Percentiles rank a stretch among this genome's conserved stretches.
Evolutionary conservation across 2,113 vertebrate species (phyloP).

Genomic region (rat (Rattus norvegicus)): DNA sequence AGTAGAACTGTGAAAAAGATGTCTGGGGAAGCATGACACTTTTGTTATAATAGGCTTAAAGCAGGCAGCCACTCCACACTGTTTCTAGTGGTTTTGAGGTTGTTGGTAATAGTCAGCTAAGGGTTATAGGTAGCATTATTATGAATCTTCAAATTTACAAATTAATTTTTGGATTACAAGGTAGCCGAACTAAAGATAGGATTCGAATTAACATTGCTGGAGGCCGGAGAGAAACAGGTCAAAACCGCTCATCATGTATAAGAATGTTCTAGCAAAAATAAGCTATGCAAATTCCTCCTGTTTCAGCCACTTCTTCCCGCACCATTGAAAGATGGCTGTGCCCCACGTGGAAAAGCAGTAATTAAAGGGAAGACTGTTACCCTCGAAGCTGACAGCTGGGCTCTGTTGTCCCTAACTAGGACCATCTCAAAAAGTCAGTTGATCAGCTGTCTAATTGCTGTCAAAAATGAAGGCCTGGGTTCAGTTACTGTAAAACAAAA

Average conservation of each 20-base stretch:
- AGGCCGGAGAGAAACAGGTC: background rate
- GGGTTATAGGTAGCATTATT: accelerated
- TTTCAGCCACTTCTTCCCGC: accelerated
- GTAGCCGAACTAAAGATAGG: background rate
- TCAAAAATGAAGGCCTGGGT: slow-evolving; percentile 9
- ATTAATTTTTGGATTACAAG: background rate
- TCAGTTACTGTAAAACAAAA: slow-evolving; percentile 18
- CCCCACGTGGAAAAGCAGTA: accelerated
- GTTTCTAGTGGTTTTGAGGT: accelerated
- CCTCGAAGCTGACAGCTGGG: accelerated
- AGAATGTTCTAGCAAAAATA: background rate
- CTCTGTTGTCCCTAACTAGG: background rate
- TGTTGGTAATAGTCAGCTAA: background rate
- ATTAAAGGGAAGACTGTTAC: accelerated
- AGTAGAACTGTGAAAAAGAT: accelerated
- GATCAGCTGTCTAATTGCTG: background rate
- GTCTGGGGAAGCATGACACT: accelerated
- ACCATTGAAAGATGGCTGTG: accelerated
- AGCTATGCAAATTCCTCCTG: background rate
- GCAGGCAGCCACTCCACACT: accelerated
- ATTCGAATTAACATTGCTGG: background rate
- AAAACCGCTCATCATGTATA: background rate
- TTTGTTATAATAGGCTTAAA: accelerated
- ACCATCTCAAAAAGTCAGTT: background rate
- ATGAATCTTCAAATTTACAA: background rate